Conservation (phyloP, 2,888 invertebrate species). For the Pyrrhosoma nymphula region DNA sequence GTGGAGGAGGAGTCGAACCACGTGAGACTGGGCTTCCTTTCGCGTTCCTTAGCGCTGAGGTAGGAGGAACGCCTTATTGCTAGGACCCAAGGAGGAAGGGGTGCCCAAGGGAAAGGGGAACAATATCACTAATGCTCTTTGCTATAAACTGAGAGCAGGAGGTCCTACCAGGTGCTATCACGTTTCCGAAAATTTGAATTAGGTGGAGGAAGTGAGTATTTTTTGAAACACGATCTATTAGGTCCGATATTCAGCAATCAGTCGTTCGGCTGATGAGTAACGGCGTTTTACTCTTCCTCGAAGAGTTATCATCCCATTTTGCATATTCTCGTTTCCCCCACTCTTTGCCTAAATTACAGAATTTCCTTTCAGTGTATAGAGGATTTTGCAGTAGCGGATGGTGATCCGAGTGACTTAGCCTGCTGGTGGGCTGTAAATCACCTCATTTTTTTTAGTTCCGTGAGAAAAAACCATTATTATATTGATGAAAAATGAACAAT, state of each 20-base stretch:
- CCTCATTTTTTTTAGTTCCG: too few species aligned
- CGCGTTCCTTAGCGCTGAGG: background rate
- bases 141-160: constrained; percentile 30
- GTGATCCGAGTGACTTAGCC: too few species aligned
- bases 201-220: background rate
- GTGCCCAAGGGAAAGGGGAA: background rate
- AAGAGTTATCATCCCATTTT: background rate
- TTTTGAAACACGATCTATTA: constrained; percentile 21
- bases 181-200: constrained; percentile 18
- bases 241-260: background rate
- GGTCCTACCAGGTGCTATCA: constrained; percentile 50
- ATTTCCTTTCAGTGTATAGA: too few species aligned
- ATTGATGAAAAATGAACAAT: too few species aligned
- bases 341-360: background rate
- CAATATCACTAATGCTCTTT: background rate
- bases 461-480: too few species aligned
- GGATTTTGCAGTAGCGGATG: too few species aligned
- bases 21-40: background rate
- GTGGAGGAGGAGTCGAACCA: background rate
- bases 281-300: background rate
- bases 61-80: background rate
- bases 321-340: background rate
- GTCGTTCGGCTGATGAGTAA: background rate
- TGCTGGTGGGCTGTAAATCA: too few species aligned
- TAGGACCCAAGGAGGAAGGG: background rate